A percentile compares a stretch with the other conserved stretches of the same genome.
These are phyloP conservation scores for Parapsyche elsis DNA, from an alignment of 1,140 invertebrate genomes.

Conservation along the genomic window DNA sequence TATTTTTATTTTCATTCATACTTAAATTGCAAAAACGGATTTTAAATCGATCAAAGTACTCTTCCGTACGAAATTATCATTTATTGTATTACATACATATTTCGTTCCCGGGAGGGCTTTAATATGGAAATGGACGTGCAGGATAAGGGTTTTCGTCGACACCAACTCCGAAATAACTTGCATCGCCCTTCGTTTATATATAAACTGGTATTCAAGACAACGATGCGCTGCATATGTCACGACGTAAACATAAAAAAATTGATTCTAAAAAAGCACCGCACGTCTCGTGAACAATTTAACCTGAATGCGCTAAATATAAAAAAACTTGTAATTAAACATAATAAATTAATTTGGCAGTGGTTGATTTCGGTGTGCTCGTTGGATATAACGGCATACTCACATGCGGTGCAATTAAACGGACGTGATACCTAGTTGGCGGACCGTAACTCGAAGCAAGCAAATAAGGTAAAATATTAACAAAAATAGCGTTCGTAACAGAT, in stretches of 20 bases:
- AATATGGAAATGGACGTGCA: background rate
- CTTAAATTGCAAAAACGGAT: too few species aligned
- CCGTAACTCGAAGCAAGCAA: background rate
- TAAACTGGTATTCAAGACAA: slow-evolving; percentile 14
- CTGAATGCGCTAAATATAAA: too few species aligned
- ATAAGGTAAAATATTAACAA: background rate
- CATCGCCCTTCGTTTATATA: slow-evolving; percentile 30
- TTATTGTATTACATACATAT: too few species aligned
- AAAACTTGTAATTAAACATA: too few species aligned
- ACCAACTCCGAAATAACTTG: slow-evolving; percentile 20
- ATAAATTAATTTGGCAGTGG: background rate
- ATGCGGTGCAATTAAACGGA: background rate
- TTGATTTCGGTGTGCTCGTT: background rate
- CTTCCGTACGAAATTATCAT: too few species aligned
- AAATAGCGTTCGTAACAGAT: background rate
- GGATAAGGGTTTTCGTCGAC: slow-evolving; percentile 16
- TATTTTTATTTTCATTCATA: too few species aligned
- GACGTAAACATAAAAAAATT: background rate
- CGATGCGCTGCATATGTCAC: slow-evolving; percentile 15
- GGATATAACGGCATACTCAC: background rate
- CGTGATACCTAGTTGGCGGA: slow-evolving; percentile 19
- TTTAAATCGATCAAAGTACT: too few species aligned
- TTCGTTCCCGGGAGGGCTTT: background rate
- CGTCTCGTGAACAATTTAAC: too few species aligned
- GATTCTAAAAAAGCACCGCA: background rate